These are phyloP conservation scores for Pygmarrhopalites habei DNA, from an alignment of 1,140 invertebrate species.

Conservation along the genomic window DNA sequence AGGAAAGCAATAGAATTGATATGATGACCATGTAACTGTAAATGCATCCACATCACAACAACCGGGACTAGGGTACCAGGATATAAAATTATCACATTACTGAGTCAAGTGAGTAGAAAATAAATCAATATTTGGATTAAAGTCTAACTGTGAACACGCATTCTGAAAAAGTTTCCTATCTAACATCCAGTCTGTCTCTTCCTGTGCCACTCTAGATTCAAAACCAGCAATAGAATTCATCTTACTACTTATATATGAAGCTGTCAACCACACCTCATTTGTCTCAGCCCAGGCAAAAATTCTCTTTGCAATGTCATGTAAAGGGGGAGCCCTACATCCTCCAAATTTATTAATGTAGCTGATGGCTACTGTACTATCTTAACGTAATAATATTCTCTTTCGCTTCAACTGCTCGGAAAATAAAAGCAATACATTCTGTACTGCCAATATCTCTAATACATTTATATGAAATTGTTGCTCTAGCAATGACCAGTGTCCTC, in stretches of 20 bases:
- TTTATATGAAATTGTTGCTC: constrained; percentile 19
- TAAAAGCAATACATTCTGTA: not conserved
- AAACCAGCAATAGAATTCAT: constrained; percentile 22
- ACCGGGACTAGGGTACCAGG: not conserved
- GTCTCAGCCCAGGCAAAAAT: constrained; percentile 15
- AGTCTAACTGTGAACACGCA: not conserved
- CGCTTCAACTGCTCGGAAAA: not conserved
- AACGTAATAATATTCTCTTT: constrained; percentile 3
- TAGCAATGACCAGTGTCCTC: constrained; percentile 9
- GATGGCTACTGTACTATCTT: constrained; percentile 15
- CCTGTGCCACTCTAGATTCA: not conserved
- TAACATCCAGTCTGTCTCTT: constrained; percentile 13
- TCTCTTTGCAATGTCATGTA: constrained; percentile 12
- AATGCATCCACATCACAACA: not conserved
- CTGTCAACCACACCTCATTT: not conserved
- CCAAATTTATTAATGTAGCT: too few relatives aligned
- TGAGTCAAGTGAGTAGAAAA: too few relatives aligned
- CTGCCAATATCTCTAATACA: constrained; percentile 18
- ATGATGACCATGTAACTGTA: not conserved
- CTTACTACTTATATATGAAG: constrained; percentile 12
- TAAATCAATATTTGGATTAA: not conserved
- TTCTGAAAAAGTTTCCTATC: not conserved
- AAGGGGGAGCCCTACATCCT: constrained; percentile 5
- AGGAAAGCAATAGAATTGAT: not conserved
- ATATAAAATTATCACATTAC: too few relatives aligned